Evolutionary conservation across 1,140 invertebrate genomes (phyloP).

Genomic region (Helicoverpa armigera): DNA sequence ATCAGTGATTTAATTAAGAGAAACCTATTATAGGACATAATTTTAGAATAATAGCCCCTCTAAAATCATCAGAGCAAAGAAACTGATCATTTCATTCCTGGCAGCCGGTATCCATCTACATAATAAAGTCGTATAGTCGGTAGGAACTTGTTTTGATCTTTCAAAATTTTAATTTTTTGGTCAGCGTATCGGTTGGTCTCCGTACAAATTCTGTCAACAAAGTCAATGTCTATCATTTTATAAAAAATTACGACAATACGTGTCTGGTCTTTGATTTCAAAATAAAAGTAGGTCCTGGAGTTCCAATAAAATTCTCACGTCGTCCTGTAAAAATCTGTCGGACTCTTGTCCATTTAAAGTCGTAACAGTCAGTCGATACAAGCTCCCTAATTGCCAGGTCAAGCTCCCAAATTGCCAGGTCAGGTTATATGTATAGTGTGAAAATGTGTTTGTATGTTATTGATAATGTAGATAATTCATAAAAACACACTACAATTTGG

Average conservation of each 20-base stretch:
- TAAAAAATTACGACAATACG: too few species aligned
- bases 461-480: too few species aligned
- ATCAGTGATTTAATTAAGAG: conserved; percentile 47
- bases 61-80: conserved; percentile 33
- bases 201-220: background rate
- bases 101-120: conserved; percentile 3
- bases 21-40: conserved; percentile 55
- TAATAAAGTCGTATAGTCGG: background rate
- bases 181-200: conserved; percentile 18
- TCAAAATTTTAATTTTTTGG: background rate
- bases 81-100: conserved; percentile 8
- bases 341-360: background rate
- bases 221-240: conserved; percentile 2
- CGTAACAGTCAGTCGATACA: background rate
- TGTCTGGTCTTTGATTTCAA: too few species aligned
- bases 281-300: conserved; percentile 5
- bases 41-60: conserved; percentile 52
- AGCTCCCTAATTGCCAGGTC: background rate
- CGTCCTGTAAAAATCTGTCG: background rate
- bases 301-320: conserved; percentile 5
- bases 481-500: too few species aligned
- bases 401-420: conserved; percentile 3
- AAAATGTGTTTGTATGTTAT: too few species aligned
- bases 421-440: background rate
- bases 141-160: background rate